Conservation (phyloP, 1,140 invertebrate species). For the Metaphire vulgaris region DNA sequence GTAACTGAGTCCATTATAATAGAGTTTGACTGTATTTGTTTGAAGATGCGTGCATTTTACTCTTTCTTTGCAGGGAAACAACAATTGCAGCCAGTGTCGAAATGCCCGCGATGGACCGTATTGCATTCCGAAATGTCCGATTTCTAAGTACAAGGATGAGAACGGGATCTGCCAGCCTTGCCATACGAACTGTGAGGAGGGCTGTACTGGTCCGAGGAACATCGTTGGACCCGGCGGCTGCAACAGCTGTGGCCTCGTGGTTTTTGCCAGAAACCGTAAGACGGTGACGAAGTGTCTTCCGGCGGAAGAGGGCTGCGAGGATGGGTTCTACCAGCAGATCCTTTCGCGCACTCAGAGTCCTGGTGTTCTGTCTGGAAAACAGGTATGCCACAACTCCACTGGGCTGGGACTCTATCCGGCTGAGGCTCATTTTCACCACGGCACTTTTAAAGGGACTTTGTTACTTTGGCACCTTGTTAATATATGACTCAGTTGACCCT, state of each 20-base stretch:
- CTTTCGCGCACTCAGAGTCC: background rate
- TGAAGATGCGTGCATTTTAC: too few species aligned
- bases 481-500: too few species aligned
- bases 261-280: background rate
- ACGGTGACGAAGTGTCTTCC: constrained; percentile 35
- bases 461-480: too few species aligned
- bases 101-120: constrained; percentile 77
- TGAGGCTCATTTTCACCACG: too few species aligned
- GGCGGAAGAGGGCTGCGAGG: constrained; percentile 32
- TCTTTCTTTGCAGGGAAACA: constrained; percentile 57
- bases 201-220: constrained; percentile 67
- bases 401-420: too few species aligned
- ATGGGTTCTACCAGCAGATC: constrained; percentile 34
- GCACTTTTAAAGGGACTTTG: too few species aligned
- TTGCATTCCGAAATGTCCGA: constrained; percentile 76
- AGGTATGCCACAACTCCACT: too few species aligned
- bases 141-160: constrained; percentile 67
- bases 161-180: constrained; percentile 70
- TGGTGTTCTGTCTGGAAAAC: background rate
- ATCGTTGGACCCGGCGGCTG: background rate
- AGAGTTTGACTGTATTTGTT: too few species aligned
- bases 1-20: too few species aligned
- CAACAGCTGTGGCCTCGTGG: background rate
- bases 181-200: constrained; percentile 73
- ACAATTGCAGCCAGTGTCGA: constrained; percentile 76